phyloP scores from a whole-genome alignment of 2,797 vertebrate species.

The Intellagama lesueurii region DNA sequence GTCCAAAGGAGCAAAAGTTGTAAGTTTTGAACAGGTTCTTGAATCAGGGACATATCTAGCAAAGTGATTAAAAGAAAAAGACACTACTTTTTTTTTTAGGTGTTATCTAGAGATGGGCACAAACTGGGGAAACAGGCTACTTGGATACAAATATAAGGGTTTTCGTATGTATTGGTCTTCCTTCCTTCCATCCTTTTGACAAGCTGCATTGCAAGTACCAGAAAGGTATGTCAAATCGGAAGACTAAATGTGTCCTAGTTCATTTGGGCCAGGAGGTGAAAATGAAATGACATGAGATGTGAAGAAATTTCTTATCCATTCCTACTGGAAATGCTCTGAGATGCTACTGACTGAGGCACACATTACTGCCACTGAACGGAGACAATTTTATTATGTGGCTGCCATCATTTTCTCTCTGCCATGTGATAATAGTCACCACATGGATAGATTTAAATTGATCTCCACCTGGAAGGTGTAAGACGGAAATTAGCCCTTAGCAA shows the following conservation, averaged over 20 bases:
- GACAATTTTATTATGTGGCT: not conserved
- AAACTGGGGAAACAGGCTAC: too few relatives aligned
- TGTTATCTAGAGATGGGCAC: too few relatives aligned
- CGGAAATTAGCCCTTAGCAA: conserved; percentile 11
- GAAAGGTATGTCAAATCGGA: not conserved
- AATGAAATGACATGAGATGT: not conserved
- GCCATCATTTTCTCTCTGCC: not conserved
- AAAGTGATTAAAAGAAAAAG: too few relatives aligned
- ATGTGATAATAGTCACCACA: not conserved
- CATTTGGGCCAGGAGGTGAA: not conserved
- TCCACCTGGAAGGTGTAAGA: not conserved
- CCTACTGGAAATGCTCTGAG: not conserved
- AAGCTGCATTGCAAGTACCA: not conserved
- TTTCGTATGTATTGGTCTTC: too few relatives aligned
- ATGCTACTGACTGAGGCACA: not conserved
- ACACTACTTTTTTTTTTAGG: too few relatives aligned
- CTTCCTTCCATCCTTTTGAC: not conserved
- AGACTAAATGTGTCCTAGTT: not conserved
- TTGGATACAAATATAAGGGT: too few relatives aligned
- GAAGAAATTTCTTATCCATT: not conserved
- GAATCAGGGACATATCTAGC: too few relatives aligned
- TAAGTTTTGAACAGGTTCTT: too few relatives aligned
- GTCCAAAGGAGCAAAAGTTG: too few relatives aligned
- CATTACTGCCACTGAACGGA: not conserved
- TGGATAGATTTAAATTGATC: not conserved